These are phyloP conservation scores for Halichoerus grypus DNA, from an alignment of 2,113 vertebrate genomes.

Conservation along the genomic window DNA sequence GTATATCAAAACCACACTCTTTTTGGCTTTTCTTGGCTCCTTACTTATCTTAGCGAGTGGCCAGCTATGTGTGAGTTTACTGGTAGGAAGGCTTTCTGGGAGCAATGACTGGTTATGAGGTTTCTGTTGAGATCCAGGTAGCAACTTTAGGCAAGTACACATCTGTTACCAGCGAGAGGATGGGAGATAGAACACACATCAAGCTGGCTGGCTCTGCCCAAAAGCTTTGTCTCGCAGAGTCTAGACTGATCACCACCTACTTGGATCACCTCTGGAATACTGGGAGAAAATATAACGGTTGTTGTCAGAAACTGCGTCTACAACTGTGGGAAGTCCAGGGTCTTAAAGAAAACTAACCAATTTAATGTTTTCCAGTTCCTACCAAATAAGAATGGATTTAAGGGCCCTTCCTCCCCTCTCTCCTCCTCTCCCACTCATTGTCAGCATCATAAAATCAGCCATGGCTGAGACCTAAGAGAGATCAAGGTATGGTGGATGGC, in stretches of 20 bases:
- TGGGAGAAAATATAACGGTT: background rate
- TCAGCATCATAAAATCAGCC: background rate
- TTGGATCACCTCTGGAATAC: background rate
- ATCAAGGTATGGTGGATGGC: background rate
- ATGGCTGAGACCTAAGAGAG: background rate
- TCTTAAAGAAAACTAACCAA: background rate
- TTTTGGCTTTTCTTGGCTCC: slow-evolving; percentile 12
- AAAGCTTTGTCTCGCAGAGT: background rate
- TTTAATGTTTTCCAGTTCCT: background rate
- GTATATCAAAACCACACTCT: background rate
- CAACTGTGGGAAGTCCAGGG: background rate
- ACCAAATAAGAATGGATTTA: background rate
- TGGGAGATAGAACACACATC: rapidly evolving
- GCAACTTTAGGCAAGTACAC: background rate
- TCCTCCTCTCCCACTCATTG: background rate
- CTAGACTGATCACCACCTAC: background rate
- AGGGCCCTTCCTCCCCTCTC: background rate
- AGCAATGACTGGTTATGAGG: background rate
- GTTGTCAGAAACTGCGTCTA: background rate
- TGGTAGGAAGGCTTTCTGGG: slow-evolving; percentile 23
- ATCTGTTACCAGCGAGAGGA: background rate
- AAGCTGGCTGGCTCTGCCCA: background rate
- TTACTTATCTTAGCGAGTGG: slow-evolving; percentile 13
- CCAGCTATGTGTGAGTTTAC: background rate
- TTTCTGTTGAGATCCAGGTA: background rate